Base-by-base conservation (phyloP, 2,888 invertebrate genomes). In the Euzophera pinguis region DNA sequence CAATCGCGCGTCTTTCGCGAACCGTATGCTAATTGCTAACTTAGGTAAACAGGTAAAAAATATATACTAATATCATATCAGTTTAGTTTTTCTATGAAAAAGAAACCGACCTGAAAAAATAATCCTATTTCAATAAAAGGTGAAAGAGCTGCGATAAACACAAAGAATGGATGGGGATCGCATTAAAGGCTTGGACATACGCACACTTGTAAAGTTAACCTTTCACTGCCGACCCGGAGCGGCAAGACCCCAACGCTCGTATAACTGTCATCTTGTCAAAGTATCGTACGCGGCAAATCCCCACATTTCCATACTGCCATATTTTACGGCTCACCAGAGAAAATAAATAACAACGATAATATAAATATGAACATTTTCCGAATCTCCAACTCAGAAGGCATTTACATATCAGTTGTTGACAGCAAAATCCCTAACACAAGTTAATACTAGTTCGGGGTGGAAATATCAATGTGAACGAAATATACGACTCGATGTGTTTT, bases 201-300 rank as follows among this genome's bases (percentile, higher is more conserved):
- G 32, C 45, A 16, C 35, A 17, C 17, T 34, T 29, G 47, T 37
- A 17, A 17, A 12, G 45, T 45, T 43, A 45, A 45, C 45, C 45
- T 32, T 6, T 29, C 9, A 22, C 22, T 22, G 22, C 22, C 22
- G 22, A 22, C 43, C 43, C 37, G 1, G n/a, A 12, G 27, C 12
- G 4, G 29, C 7, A 29, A 8, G 32, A 34, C 56, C 57, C 60
- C 68, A 67, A 65, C 63, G 67, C 68, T 74, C 72, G 73, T 79
- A 84, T 86, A 87, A 82, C 88, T 88, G 89, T 89, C 89, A 88
- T 75, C 81, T 80, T 86, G 89, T 90, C 89, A 88, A 84, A 86
- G 79, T 80, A 78, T 77, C 77, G 73, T 71, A 76, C 81, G 71
- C 64, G 71, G 69, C 67, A 84, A 88, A 89, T 84, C 88, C 88